A percentile compares a stretch with the other conserved stretches of the same genome.
Evolutionary conservation across 1,140 invertebrate genomes (phyloP).

Genomic region (Lasaia peninsularis): DNA sequence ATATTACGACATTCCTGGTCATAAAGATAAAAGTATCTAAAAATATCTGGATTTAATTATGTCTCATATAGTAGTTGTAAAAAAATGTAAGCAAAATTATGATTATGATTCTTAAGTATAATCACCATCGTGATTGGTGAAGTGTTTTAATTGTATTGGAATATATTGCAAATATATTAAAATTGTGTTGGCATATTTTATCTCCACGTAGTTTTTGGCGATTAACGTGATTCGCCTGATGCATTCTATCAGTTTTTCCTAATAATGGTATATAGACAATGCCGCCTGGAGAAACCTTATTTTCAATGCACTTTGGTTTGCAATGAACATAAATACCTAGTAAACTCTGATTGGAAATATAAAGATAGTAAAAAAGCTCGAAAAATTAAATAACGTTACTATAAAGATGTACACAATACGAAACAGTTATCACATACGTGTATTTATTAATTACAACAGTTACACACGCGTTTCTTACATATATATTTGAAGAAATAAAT

Average conservation of each 20-base stretch:
- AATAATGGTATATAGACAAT: constrained; percentile 56
- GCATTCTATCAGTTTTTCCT: constrained; percentile 95
- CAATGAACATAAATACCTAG: constrained; percentile 40
- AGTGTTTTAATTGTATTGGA: too few relatives aligned
- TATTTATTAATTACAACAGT: constrained; percentile 23
- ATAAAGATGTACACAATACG: constrained; percentile 32
- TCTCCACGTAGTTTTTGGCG: constrained; percentile 87
- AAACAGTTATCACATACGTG: constrained; percentile 28
- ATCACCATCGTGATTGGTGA: too few relatives aligned
- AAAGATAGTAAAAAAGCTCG: constrained; percentile 28
- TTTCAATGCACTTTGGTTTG: constrained; percentile 59
- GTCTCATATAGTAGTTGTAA: too few relatives aligned
- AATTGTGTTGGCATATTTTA: constrained; percentile 24
- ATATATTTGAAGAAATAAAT: constrained; percentile 20
- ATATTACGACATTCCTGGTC: too few relatives aligned
- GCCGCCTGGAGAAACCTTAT: constrained; percentile 56
- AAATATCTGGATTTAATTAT: too few relatives aligned
- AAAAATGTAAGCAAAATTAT: too few relatives aligned
- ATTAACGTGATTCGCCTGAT: constrained; percentile 94
- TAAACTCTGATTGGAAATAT: constrained; percentile 37
- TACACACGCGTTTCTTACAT: constrained; percentile 43
- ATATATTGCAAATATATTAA: too few relatives aligned
- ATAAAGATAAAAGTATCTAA: too few relatives aligned
- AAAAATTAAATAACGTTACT: background rate
- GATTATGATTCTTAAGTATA: too few relatives aligned